phyloP scores from a whole-genome alignment of 2,113 vertebrate species.

The Arothron firmamentum region DNA sequence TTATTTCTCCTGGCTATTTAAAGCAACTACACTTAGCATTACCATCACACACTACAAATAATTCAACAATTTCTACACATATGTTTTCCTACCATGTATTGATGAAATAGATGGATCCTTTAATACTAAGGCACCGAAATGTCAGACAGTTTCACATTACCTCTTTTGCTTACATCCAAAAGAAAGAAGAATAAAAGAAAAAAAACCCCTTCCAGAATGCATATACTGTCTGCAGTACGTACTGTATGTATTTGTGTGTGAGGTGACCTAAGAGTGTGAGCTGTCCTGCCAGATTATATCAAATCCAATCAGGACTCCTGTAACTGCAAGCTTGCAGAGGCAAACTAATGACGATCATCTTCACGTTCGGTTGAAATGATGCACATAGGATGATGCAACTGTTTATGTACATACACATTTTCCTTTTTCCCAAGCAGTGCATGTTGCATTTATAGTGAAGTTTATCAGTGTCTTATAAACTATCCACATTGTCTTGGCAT shows the following conservation, averaged over 20 bases:
- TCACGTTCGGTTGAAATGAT: not conserved
- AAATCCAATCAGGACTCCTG: slow-evolving; percentile 51
- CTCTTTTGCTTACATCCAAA: slow-evolving; percentile 4
- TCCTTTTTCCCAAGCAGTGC: not conserved
- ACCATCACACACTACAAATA: not conserved
- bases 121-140: not conserved
- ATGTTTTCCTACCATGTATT: slow-evolving; percentile 35
- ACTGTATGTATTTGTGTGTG: slow-evolving; percentile 1
- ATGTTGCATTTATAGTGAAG: no score
- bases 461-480: no score
- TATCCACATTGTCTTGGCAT: no score
- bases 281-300: slow-evolving; percentile 60
- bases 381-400: not conserved
- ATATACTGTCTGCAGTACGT: not conserved
- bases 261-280: slow-evolving; percentile 30
- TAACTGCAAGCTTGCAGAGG: not conserved
- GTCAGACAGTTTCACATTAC: not conserved
- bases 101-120: slow-evolving; percentile 13
- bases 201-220: no score
- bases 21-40: not conserved
- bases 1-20: no score
- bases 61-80: not conserved
- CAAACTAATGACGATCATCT: not conserved
- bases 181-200: not conserved
- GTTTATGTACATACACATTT: not conserved